Conservation (phyloP, 1,140 invertebrate species). For the Scaptomyza hsui region DNA sequence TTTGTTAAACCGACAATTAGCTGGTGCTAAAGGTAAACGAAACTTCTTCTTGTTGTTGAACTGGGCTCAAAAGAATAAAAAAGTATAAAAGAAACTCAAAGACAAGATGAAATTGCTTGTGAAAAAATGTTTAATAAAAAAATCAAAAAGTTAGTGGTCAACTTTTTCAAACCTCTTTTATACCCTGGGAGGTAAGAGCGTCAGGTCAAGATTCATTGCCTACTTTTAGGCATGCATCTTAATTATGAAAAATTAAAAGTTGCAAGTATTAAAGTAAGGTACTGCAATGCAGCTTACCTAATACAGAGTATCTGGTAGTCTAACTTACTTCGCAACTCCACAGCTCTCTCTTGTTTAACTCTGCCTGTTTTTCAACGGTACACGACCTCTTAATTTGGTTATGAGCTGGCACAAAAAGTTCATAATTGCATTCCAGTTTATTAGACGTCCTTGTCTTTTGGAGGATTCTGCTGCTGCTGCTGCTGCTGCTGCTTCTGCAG, state of each 20-base stretch:
- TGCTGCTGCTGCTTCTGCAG: neutral
- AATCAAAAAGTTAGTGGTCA: constrained; percentile 57
- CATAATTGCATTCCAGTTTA: constrained; percentile 81
- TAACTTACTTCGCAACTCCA: neutral
- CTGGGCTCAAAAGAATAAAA: constrained; percentile 22
- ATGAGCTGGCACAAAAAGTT: constrained; percentile 59
- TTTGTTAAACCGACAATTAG: constrained; percentile 57
- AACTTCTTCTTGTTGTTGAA: constrained; percentile 53
- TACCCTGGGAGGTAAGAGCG: too few relatives aligned
- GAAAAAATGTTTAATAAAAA: constrained; percentile 34
- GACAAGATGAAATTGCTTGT: neutral
- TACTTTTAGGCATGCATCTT: too few relatives aligned
- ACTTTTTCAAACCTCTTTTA: constrained; percentile 16
- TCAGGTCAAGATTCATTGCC: too few relatives aligned
- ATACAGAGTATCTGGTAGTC: neutral
- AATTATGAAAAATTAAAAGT: too few relatives aligned
- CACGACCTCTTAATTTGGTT: constrained; percentile 46
- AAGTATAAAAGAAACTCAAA: neutral
- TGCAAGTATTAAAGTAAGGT: too few relatives aligned
- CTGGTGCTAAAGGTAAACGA: constrained; percentile 43
- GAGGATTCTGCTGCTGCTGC: neutral
- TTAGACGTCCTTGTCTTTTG: constrained; percentile 61
- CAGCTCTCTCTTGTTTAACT: neutral
- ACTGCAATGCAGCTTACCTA: neutral
- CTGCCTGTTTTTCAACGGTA: neutral